Conservation (phyloP, 1,140 invertebrate genomes). For the Muscidifurax raptorellus region DNA sequence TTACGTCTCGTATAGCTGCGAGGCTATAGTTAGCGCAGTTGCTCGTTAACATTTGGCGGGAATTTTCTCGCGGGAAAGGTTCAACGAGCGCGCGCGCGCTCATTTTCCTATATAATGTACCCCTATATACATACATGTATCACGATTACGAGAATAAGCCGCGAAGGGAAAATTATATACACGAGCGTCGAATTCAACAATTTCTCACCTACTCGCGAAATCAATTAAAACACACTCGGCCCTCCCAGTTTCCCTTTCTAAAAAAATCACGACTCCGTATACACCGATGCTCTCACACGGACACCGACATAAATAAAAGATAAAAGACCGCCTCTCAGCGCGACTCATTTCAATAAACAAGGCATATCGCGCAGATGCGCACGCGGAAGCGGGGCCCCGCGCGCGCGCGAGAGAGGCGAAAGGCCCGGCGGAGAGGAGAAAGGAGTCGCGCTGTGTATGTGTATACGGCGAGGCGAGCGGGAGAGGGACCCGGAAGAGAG, state of each 20-base stretch:
- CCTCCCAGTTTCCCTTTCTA: too few relatives aligned
- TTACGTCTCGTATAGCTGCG: neutral
- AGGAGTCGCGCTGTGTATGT: neutral
- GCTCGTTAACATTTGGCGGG: neutral
- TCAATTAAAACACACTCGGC: too few relatives aligned
- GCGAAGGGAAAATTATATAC: neutral
- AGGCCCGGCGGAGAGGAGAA: conserved; percentile 29
- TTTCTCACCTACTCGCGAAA: too few relatives aligned
- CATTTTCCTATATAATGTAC: neutral
- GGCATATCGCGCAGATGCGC: conserved; percentile 33
- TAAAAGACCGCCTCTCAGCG: neutral
- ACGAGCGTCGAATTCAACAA: too few relatives aligned
- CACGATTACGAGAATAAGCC: neutral
- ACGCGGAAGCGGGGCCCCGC: conserved; percentile 41
- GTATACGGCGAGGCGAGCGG: neutral
- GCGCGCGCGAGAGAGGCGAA: conserved; percentile 1
- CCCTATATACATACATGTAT: too few relatives aligned
- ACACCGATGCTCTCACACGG: neutral
- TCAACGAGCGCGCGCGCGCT: too few relatives aligned
- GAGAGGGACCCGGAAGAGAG: conserved; percentile 53
- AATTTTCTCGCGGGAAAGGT: neutral
- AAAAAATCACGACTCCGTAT: too few relatives aligned
- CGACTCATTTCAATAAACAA: conserved; percentile 26
- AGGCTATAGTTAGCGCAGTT: neutral
- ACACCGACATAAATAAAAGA: neutral